Base-by-base conservation (phyloP, 2,113 vertebrate species). In the Barnardius zonarius region DNA sequence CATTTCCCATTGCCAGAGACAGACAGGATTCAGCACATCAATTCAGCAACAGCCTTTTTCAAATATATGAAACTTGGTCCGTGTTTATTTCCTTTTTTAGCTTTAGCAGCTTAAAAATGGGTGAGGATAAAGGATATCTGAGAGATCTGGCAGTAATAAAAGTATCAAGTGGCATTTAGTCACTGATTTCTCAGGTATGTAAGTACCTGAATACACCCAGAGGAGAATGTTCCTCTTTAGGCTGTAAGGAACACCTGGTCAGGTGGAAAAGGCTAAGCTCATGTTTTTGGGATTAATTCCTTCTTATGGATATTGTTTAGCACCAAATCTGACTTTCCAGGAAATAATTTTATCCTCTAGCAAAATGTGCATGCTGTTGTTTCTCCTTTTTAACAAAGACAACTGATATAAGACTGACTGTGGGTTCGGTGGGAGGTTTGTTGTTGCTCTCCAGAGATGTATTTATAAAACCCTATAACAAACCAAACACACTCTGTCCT, bases 191-290 rank as follows among this genome's bases (percentile, higher is more conserved):
- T 68, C 3, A 3, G 9, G 1, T 59, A 15, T 10, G 3, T 44
- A 37, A 59, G 22, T 43, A 74, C 31, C 31, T 59, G 33, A 75
- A 61, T 52, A 46, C 9, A 88, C 16, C 6, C 35, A n/a, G 28
- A 52, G 19, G 13, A 61, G 39, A 51, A 52, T 1, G 1, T n/a
- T 79, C 28, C 28, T 61, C 13, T 52, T 37, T 20, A 33, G 61
- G 46, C 33, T 52, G 19, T 51, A 39, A 51, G 12, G 10, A 7
- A 4, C 7, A 9, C 23, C 46, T 72, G 9, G 33, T 30, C 1
- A 0, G 2, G 25, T 1, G 6, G 51, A 79, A 78, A 69, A 83
- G 22, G 10, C n/a, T 20, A 46, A 49, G 2, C 6, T 83, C 3
- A 2, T 24, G 19, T 52, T 37, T 67, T 67, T 52, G 67, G 51